phyloP scores from a whole-genome alignment of 2,888 invertebrate genomes.

The Drosophila stalkeri region DNA sequence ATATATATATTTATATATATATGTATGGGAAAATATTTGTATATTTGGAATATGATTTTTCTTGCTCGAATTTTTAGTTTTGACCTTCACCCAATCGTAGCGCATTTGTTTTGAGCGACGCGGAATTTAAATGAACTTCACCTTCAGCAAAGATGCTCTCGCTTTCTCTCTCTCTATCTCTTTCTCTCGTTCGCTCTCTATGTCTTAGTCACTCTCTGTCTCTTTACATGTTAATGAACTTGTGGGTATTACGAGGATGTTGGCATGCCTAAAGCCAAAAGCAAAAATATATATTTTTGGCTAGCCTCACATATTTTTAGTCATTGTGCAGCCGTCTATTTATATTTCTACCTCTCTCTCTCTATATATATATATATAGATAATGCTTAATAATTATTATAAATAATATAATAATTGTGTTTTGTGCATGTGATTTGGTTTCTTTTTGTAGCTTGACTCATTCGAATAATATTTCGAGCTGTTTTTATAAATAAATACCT shows the following conservation, averaged over 20 bases:
- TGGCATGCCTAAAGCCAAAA: constrained; percentile 14
- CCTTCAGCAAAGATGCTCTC: constrained; percentile 52
- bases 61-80: not conserved
- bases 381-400: constrained; percentile 43
- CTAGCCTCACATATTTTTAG: constrained; percentile 36
- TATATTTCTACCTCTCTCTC: not conserved
- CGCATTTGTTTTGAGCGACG: constrained; percentile 65
- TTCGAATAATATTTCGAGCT: constrained; percentile 24
- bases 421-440: constrained; percentile 60
- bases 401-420: constrained; percentile 54
- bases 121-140: constrained; percentile 79
- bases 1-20: too few species aligned
- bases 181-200: not conserved
- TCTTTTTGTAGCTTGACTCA: constrained; percentile 50
- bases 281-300: constrained; percentile 11
- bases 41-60: not conserved
- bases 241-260: constrained; percentile 37
- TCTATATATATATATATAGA: constrained; percentile 2
- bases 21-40: not conserved
- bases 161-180: not conserved
- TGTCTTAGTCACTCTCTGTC: not conserved
- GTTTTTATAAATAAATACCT: constrained; percentile 24
- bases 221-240: constrained; percentile 77
- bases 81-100: constrained; percentile 73
- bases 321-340: constrained; percentile 6